phyloP scores from a whole-genome alignment of 2,797 vertebrate species.

The Sebastes flavidus region DNA sequence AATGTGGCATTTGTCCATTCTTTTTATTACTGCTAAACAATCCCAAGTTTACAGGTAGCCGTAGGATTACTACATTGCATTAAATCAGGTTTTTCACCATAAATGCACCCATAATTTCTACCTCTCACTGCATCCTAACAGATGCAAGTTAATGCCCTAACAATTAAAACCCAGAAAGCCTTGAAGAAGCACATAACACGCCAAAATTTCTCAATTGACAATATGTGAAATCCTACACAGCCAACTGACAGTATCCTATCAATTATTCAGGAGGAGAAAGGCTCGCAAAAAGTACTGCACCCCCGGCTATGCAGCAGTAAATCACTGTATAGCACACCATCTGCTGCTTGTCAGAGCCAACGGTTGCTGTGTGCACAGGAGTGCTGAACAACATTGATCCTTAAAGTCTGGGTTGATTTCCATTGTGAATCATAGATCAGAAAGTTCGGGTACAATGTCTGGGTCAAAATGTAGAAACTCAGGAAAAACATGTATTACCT shows the following conservation, averaged over 20 bases:
- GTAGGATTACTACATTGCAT: background rate
- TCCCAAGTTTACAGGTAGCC: constrained; percentile 12
- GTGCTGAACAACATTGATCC: constrained; percentile 55
- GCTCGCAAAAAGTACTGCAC: constrained; percentile 69
- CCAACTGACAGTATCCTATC: constrained; percentile 64
- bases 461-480: constrained; percentile 2
- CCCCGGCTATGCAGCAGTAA: constrained; percentile 72
- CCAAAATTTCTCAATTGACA: constrained; percentile 45
- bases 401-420: constrained; percentile 45
- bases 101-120: constrained; percentile 20
- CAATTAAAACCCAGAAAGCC: constrained; percentile 64
- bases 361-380: constrained; percentile 47
- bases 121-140: constrained; percentile 35
- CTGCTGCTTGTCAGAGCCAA: constrained; percentile 68
- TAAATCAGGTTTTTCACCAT: constrained; percentile 21
- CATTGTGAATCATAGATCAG: constrained; percentile 20
- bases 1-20: background rate
- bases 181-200: constrained; percentile 51
- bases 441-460: constrained; percentile 5
- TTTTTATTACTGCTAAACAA: constrained; percentile 18
- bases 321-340: constrained; percentile 74
- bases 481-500: background rate
- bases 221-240: constrained; percentile 64
- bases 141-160: constrained; percentile 49
- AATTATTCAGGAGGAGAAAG: constrained; percentile 74